Base-by-base conservation (phyloP, 2,797 vertebrate species). In the Psittacula derbiana region DNA sequence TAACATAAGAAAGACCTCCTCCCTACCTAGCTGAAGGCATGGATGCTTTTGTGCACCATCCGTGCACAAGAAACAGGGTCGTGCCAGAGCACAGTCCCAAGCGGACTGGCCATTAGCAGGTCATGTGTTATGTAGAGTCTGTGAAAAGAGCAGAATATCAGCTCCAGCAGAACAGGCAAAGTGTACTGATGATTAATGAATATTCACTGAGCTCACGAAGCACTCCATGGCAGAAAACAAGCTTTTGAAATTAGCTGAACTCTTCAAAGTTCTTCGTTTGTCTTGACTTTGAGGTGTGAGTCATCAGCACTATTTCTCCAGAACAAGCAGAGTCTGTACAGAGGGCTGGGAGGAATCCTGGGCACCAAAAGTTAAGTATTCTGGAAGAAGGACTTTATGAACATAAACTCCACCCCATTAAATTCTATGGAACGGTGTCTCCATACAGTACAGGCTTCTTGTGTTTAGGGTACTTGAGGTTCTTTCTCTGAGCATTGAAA, bases 171-270 rank as follows among this genome's bases (percentile, higher is more conserved):
- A 64, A 74, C 88, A 84, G 60, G 83, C 60, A 84, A 75, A 62
- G 60, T 13, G 4, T 78, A 49, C 43, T 0, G 62, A 61, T 73
- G 79, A 75, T 93, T 81, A 95, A 76, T 93, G 91, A 96, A 95
- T 95, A 96, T 95, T 92, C 87, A 75, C 76, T 57, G 82, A 78
- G 91, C 47, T 94, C 92, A 90, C 11, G 0, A 72, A 84, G 58
- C 80, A 72, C 82, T 90, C 85, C 2, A 0, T 85, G 89, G 85
- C 92, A 93, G 80, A 93, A 93, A 67, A 80, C 84, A 91, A 91
- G 84, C 80, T 92, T 93, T 73, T 81, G 90, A 93, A 93, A 95
- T 93, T 50, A 96, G 83, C 91, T 73, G 89, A 72, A 79, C 82
- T 81, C 87, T 50, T 89, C 80, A 70, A 86, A 89, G 87, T 66